These are phyloP conservation scores for Linurgus olivaceus DNA, from an alignment of 2,797 vertebrate genomes.

Conservation along the genomic window DNA sequence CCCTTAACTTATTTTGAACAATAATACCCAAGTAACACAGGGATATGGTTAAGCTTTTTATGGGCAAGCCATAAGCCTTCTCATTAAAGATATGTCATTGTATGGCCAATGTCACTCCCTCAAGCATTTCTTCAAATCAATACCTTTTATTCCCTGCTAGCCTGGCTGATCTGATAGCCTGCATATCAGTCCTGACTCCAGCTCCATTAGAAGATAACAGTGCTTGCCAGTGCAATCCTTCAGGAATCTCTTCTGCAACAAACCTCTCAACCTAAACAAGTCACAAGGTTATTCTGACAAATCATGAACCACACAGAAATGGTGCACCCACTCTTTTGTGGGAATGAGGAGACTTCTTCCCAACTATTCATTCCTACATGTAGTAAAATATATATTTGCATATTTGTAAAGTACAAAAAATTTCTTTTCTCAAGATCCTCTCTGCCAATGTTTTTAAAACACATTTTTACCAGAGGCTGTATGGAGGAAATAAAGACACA, in stretches of 20 bases:
- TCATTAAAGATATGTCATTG: constrained; percentile 56
- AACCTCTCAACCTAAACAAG: neutral
- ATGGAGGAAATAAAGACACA: neutral
- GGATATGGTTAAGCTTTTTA: constrained; percentile 44
- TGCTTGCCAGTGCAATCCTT: neutral
- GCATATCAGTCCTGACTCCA: constrained; percentile 10
- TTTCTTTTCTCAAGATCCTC: neutral
- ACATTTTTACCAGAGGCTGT: neutral
- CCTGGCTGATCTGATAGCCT: constrained; percentile 41
- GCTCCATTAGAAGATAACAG: constrained; percentile 8
- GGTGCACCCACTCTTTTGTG: neutral
- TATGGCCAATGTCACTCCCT: constrained; percentile 50
- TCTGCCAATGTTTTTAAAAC: neutral
- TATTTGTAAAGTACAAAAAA: neutral
- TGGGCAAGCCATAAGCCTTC: constrained; percentile 17
- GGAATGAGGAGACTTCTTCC: neutral
- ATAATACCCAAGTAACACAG: constrained; percentile 4
- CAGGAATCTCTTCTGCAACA: neutral
- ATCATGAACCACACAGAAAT: neutral
- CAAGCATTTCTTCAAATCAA: constrained; percentile 53
- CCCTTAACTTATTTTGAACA: constrained; percentile 49
- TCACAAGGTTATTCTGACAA: neutral
- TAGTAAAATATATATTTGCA: neutral
- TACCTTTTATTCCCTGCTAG: constrained; percentile 6
- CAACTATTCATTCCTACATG: neutral